A percentile compares a stretch with the other conserved stretches of the same genome.
Conservation (phyloP, 1,140 invertebrate species). For the Galleria mellonella region DNA sequence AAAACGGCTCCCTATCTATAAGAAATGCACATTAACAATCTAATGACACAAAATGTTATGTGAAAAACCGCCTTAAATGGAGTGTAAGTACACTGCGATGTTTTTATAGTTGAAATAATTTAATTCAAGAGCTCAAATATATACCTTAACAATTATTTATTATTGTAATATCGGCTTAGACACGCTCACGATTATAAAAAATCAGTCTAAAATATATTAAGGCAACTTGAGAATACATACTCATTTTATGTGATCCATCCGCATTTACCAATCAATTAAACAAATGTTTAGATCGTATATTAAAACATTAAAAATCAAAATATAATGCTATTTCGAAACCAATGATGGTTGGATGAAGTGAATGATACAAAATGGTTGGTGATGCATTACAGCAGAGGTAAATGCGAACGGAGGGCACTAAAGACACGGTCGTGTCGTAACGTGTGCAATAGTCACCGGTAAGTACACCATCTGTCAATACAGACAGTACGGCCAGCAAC, state of each 20-base stretch:
- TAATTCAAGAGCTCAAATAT: conserved; percentile 11
- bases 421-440: neutral
- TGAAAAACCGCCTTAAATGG: conserved; percentile 26
- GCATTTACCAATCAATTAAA: conserved; percentile 5
- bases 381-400: too few species aligned
- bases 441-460: neutral
- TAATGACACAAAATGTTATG: neutral
- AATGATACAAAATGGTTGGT: too few species aligned
- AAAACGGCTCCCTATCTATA: too few species aligned
- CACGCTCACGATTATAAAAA: conserved; percentile 58
- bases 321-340: too few species aligned
- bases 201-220: conserved; percentile 73
- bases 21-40: neutral
- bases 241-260: conserved; percentile 12
- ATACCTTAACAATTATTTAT: conserved; percentile 21
- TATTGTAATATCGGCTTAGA: conserved; percentile 26
- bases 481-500: too few species aligned
- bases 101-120: conserved; percentile 22
- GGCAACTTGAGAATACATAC: conserved; percentile 66
- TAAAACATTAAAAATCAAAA: too few species aligned
- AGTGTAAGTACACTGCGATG: conserved; percentile 37
- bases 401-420: conserved; percentile 1
- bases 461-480: neutral
- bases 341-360: too few species aligned
- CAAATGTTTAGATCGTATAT: too few species aligned